phyloP scores from a whole-genome alignment of 2,888 invertebrate species.

The Drosophila meridionalis region DNA sequence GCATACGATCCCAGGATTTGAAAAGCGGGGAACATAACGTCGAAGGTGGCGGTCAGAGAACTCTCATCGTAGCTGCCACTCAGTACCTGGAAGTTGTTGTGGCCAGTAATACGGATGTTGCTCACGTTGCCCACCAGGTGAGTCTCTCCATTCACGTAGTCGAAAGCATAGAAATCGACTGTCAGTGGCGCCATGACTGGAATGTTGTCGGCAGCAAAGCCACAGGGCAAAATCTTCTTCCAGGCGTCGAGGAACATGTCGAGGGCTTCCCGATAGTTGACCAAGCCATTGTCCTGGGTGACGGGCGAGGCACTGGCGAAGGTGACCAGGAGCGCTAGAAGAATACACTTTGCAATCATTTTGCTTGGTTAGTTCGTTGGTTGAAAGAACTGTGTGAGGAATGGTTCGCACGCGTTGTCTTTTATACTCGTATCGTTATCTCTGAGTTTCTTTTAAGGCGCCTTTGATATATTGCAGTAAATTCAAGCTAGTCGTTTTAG shows the following conservation, averaged over 20 bases:
- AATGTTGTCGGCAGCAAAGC: slow-evolving; percentile 57
- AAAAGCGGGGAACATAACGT: slow-evolving; percentile 61
- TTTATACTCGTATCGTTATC: slow-evolving; percentile 25
- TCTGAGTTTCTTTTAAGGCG: background rate
- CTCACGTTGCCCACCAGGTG: slow-evolving; percentile 64
- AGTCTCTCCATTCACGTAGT: slow-evolving; percentile 33
- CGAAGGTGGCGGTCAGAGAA: slow-evolving; percentile 58
- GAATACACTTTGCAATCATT: slow-evolving; percentile 53
- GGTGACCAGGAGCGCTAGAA: slow-evolving; percentile 47
- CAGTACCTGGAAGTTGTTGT: slow-evolving; percentile 62
- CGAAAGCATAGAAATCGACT: slow-evolving; percentile 30
- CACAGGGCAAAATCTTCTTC: slow-evolving; percentile 73
- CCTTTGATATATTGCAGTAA: background rate
- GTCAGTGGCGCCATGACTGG: slow-evolving; percentile 67
- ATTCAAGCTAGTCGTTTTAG: background rate
- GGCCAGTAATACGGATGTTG: slow-evolving; percentile 65
- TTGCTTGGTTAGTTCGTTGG: slow-evolving; percentile 9
- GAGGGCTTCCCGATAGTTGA: slow-evolving; percentile 57
- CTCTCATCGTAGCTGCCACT: slow-evolving; percentile 45
- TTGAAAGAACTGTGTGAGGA: slow-evolving; percentile 9
- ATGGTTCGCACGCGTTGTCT: background rate
- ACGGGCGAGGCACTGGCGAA: slow-evolving; percentile 22
- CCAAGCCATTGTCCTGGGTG: slow-evolving; percentile 18
- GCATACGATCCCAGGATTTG: slow-evolving; percentile 62
- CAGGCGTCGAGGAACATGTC: slow-evolving; percentile 50